These are phyloP conservation scores for Drosophila bifasciata DNA, from an alignment of 1,140 invertebrate genomes.

Conservation along the genomic window DNA sequence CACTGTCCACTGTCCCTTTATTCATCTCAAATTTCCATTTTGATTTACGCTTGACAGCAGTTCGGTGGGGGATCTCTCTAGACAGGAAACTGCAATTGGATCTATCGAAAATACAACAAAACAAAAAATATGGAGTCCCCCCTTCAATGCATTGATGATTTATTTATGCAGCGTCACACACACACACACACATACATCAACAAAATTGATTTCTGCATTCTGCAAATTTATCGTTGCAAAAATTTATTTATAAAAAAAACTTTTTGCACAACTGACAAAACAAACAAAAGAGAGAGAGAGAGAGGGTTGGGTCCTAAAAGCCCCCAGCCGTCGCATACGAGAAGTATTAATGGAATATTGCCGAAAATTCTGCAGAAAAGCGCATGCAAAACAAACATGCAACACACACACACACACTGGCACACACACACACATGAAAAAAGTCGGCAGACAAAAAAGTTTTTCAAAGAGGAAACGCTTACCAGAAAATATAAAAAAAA, in stretches of 20 bases:
- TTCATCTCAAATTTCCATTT: conserved; percentile 45
- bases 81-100: conserved; percentile 45
- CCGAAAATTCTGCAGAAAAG: conserved; percentile 79
- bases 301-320: background rate
- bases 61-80: background rate
- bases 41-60: conserved; percentile 45
- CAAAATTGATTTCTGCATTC: conserved; percentile 68
- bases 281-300: conserved; percentile 48
- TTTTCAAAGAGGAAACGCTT: conserved; percentile 50
- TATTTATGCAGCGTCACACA: conserved; percentile 59
- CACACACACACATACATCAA: conserved; percentile 38
- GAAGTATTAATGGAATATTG: conserved; percentile 79
- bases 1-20: too few relatives aligned
- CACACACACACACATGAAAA: conserved; percentile 46
- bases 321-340: background rate
- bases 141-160: conserved; percentile 70
- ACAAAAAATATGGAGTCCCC: conserved; percentile 26
- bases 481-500: conserved; percentile 14
- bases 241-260: conserved; percentile 68
- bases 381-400: conserved; percentile 62
- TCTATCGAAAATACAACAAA: conserved; percentile 1
- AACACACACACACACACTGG: conserved; percentile 24
- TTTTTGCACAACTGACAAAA: conserved; percentile 56
- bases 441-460: conserved; percentile 65
- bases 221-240: conserved; percentile 41